A percentile compares a stretch with the other conserved stretches of the same genome.
Evolutionary conservation across 2,797 vertebrate species (phyloP).

Genomic region (Pelochelys cantorii): DNA sequence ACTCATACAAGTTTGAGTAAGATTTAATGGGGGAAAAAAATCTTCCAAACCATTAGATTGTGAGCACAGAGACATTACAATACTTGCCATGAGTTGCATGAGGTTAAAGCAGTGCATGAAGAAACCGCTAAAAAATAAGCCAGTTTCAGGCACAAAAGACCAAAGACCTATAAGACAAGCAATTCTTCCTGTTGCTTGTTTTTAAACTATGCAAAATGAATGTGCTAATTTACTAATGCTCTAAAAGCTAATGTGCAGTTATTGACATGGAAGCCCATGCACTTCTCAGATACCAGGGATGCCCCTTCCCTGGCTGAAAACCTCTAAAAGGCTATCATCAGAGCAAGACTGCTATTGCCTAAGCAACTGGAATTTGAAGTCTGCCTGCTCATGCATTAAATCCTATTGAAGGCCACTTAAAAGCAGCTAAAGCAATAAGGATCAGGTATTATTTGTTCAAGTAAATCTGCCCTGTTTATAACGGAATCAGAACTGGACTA

Average conservation of each 20-base stretch:
- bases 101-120: background rate
- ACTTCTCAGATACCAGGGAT: rapidly evolving
- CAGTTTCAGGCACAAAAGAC: background rate
- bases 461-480: background rate
- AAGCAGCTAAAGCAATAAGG: background rate
- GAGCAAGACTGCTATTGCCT: background rate
- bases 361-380: background rate
- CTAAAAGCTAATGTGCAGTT: background rate
- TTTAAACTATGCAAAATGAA: background rate
- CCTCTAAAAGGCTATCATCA: background rate
- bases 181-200: background rate
- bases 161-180: background rate
- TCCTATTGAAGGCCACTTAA: background rate
- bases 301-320: background rate
- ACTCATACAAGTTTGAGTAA: background rate
- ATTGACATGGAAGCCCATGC: background rate
- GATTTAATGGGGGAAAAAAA: background rate
- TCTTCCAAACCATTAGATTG: background rate
- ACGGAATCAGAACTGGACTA: background rate
- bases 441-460: background rate
- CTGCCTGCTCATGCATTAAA: background rate
- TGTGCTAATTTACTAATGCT: background rate
- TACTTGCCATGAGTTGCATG: background rate
- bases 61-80: background rate
- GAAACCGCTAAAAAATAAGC: background rate